Evolutionary conservation across 2,797 vertebrate genomes (phyloP), one percentile per base, ranked within the genome.

Genomic region (Dryobates pubescens): DNA sequence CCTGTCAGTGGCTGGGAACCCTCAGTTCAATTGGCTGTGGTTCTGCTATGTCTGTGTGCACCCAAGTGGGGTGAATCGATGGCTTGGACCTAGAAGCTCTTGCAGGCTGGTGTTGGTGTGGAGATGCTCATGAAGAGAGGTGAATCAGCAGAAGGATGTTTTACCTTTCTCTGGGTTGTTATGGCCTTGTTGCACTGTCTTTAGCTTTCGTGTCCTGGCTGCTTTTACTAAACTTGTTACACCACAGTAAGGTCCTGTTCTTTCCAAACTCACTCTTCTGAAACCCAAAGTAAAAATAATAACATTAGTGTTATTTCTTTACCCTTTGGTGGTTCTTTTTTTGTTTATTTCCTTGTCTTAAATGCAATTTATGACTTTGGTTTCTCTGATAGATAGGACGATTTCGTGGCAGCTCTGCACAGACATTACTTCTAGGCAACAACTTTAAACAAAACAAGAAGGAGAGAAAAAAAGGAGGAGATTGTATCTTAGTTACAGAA

Each of bases 321-420:
- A 82, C 56, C 62, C n/a, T 89, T 83, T 57, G 30, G 30, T 88
- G 17, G 19, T 85, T 87, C 20, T 59, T 72, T 88, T 34, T 81
- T 74, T 90, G 51, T 84, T 94, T 86, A 29, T 91, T 90, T 89
- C 63, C 77, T 86, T 81, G 30, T 61, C 91, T 90, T 82, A 30
- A 85, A 57, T 88, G 88, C 69, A 69, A 47, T 92, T 94, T 91
- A 81, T 80, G 36, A 34, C 69, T 94, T 86, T 69, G 72, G 38
- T 94, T 93, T 94, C 71, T 89, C 69, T 84, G 58, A 94, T 91
- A 64, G 86, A 76, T 79, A 94, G 80, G 88, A 94, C 68, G 88
- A 86, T 82, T 69, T 83, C 93, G 75, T 49, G 70, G 92, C 90
- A 62, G 58, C 78, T 96, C 68, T 78, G 34, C 47, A 47, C 29